phyloP scores from a whole-genome alignment of 2,797 vertebrate genomes.

The Coregonus suidteri region DNA sequence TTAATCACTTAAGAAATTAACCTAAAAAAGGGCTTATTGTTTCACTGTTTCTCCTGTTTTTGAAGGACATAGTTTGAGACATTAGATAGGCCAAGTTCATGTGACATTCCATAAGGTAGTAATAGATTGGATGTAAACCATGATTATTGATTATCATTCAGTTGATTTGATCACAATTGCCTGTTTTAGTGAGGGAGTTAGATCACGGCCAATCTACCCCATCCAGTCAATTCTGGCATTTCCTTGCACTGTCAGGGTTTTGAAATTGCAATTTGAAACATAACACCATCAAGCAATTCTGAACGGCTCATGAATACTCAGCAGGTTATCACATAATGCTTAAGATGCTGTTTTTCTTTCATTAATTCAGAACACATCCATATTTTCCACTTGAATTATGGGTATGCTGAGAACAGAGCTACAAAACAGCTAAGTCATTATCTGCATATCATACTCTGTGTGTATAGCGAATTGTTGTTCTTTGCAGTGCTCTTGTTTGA shows the following conservation, averaged over 20 bases:
- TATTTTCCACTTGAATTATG: slow-evolving; percentile 49
- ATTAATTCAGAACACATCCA: slow-evolving; percentile 46
- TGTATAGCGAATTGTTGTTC: slow-evolving; percentile 21
- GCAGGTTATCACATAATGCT: slow-evolving; percentile 57
- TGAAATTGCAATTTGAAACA: slow-evolving; percentile 48
- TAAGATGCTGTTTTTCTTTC: slow-evolving; percentile 52
- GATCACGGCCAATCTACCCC: background rate
- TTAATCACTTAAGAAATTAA: too few relatives aligned
- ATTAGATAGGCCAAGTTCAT: background rate
- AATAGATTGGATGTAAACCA: background rate
- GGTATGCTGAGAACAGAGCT: slow-evolving; percentile 36
- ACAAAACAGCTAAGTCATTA: slow-evolving; percentile 18
- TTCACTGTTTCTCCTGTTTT: too few relatives aligned
- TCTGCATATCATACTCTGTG: slow-evolving; percentile 18
- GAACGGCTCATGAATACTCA: slow-evolving; percentile 65
- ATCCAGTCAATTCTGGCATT: background rate
- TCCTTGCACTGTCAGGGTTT: background rate
- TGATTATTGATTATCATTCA: background rate
- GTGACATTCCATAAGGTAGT: background rate
- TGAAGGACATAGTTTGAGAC: too few relatives aligned
- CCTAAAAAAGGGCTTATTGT: too few relatives aligned
- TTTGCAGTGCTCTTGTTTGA: slow-evolving; percentile 23
- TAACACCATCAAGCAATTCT: slow-evolving; percentile 38
- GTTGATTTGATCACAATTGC: slow-evolving; percentile 5
- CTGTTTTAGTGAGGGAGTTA: background rate